Evolutionary conservation across 1,140 invertebrate species (phyloP), one percentile per base, ranked within the genome.

Genomic region (Myzus persicae): DNA sequence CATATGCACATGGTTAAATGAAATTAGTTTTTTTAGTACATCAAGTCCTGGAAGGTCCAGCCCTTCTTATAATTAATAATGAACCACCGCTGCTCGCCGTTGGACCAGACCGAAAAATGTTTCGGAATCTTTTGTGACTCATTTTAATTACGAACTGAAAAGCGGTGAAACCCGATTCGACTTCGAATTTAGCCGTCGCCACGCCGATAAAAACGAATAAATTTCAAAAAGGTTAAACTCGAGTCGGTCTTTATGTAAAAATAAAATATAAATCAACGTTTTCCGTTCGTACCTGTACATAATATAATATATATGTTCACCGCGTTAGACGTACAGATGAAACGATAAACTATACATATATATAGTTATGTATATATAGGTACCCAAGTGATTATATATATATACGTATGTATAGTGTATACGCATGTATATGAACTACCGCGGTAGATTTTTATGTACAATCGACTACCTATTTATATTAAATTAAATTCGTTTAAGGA

Each of bases 181-280:
- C 9, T 76, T 76, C 59, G 59, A n/a, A 76, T 76, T 76, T 76
- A 76, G 31, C 59, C 59, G 59, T 76, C 59, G 59, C 59, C 31
- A n/a, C 36, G 59, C 59, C 59, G 59, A 76, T 76, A 76, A 76
- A 76, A 76, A n/a, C 59, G 59, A 76, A 76, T 76, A 76, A 76
- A 76, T 76, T 76, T 76, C 59, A 76, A 76, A 76, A 76, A 76
- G 59, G 59, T 76, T 76, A 76, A 76, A 76, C 59, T 76, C 59
- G n/a, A 3, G 59, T 76, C 59, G 59, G 59, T 76, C 36, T 76
- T 76, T 76, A 76, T 76, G 59, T 76, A 76, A 76, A 76, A 76
- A n/a, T n/a, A 76, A 76, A n/a, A 76, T 76, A 76, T 76, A 76
- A 76, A 76, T 76, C 59, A 76, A 76, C 59, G 59, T 76, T 76